A percentile compares a stretch with the other conserved stretches of the same genome.
Evolutionary conservation across 2,797 vertebrate genomes (phyloP).

Genomic region (Geotria australis): DNA sequence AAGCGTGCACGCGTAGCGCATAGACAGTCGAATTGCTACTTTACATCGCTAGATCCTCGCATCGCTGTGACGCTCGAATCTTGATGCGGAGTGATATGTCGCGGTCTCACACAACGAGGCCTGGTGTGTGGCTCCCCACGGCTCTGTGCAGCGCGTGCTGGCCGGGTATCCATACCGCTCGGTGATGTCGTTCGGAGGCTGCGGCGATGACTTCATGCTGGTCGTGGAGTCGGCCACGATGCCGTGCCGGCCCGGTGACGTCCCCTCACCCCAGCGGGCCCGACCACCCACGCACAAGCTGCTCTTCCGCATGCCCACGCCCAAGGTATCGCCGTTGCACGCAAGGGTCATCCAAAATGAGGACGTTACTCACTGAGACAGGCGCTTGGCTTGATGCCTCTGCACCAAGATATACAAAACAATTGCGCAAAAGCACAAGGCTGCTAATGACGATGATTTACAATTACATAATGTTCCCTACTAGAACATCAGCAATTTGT

Average conservation of each 20-base stretch:
- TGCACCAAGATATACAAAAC: no score
- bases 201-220: constrained; percentile 62
- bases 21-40: no score
- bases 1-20: no score
- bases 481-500: no score
- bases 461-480: no score
- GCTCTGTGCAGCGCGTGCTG: constrained; percentile 27
- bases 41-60: background rate
- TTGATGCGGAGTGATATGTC: no score
- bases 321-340: constrained; percentile 22
- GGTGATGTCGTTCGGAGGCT: constrained; percentile 67
- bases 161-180: constrained; percentile 35
- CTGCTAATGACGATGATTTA: no score
- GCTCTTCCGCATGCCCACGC: constrained; percentile 42
- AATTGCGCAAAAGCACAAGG: no score
- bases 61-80: no score
- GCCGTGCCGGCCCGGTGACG: constrained; percentile 6
- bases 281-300: constrained; percentile 18
- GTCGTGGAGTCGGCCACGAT: constrained; percentile 37
- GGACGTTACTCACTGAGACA: background rate
- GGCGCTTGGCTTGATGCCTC: no score
- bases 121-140: background rate
- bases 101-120: no score
- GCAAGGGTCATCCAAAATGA: constrained; percentile 1
- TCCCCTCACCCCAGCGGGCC: no score